These are phyloP conservation scores for Apodemus sylvaticus DNA, from an alignment of 2,113 vertebrate species.

Conservation along the genomic window DNA sequence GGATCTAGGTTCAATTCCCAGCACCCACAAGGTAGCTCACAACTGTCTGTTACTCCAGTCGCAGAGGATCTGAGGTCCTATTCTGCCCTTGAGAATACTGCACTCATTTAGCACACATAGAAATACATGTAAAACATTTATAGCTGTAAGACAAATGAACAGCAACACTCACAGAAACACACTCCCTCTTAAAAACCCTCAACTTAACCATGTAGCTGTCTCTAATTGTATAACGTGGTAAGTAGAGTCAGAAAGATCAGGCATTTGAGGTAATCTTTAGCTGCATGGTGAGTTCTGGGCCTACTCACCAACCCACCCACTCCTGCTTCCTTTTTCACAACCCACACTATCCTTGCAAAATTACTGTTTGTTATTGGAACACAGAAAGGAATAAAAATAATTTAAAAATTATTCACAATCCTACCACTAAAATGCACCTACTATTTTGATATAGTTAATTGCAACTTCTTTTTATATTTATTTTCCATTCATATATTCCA, in stretches of 20 bases:
- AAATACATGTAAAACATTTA: not conserved
- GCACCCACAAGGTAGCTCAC: not conserved
- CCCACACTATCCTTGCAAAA: too few species aligned
- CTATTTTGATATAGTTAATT: constrained; percentile 15
- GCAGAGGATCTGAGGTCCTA: not conserved
- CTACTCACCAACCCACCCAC: too few species aligned
- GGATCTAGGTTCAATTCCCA: not conserved
- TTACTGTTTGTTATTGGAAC: not conserved
- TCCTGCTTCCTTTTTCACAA: too few species aligned
- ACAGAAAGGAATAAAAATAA: not conserved
- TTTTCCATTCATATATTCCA: not conserved
- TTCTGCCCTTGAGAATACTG: not conserved
- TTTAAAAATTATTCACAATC: not conserved
- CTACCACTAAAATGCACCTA: not conserved
- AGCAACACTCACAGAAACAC: too few species aligned
- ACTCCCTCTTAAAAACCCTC: not conserved
- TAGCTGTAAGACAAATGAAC: not conserved
- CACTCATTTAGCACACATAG: not conserved
- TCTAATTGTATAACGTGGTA: not conserved
- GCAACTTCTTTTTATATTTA: not conserved
- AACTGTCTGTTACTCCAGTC: not conserved
- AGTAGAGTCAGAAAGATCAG: not conserved
- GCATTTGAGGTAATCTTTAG: not conserved
- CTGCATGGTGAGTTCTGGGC: not conserved
- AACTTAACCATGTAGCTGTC: not conserved